phyloP scores from a whole-genome alignment of 2,888 invertebrate species.

The Amblyteles armatorius region DNA sequence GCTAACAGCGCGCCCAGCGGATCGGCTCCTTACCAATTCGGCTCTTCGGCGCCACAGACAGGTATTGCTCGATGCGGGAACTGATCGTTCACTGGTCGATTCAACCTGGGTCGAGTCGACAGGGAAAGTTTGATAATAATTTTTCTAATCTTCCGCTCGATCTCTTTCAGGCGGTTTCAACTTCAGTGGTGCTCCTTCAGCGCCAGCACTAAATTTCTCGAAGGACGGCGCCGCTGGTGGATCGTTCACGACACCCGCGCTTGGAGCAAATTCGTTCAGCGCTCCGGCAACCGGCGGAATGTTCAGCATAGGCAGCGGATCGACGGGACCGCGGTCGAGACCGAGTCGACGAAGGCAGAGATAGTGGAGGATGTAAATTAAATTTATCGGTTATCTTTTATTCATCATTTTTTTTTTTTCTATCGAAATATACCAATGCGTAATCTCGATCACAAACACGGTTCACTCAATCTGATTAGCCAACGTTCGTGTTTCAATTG shows the following conservation, averaged over 20 bases:
- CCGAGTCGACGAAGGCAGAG: constrained; percentile 82
- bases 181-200: constrained; percentile 77
- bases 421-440: constrained; percentile 29
- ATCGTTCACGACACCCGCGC: constrained; percentile 73
- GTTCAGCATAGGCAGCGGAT: constrained; percentile 85
- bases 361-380: constrained; percentile 83
- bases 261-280: constrained; percentile 70
- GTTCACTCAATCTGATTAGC: constrained; percentile 28
- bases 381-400: constrained; percentile 38
- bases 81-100: no score
- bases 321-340: constrained; percentile 83
- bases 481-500: constrained; percentile 25
- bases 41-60: constrained; percentile 73
- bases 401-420: constrained; percentile 6
- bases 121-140: neutral
- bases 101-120: no score
- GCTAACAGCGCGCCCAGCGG: constrained; percentile 55
- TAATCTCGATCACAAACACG: constrained; percentile 16
- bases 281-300: constrained; percentile 77
- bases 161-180: constrained; percentile 77
- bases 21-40: constrained; percentile 77
- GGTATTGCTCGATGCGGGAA: constrained; percentile 65
- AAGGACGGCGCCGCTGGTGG: constrained; percentile 69
- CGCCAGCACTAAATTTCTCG: constrained; percentile 78
- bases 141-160: neutral